Conservation (phyloP, 2,113 vertebrate species). For the Zosterops lateralis region DNA sequence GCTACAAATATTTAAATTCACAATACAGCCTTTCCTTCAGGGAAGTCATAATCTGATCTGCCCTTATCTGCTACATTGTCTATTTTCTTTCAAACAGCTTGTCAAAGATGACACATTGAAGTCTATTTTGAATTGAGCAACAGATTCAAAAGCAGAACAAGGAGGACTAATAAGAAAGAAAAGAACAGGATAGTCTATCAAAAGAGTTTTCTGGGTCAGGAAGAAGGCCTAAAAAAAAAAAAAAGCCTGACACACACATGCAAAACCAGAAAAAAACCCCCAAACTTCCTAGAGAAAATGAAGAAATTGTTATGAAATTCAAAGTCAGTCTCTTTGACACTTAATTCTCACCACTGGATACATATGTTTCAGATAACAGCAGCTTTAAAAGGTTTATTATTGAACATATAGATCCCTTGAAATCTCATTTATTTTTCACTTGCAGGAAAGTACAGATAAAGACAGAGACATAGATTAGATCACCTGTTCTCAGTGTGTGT, state of each 20-base stretch:
- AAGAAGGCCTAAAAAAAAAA: neutral
- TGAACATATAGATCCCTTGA: neutral
- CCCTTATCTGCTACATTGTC: neutral
- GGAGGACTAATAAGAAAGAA: neutral
- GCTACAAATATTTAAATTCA: neutral
- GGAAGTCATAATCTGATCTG: neutral
- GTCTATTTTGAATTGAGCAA: neutral
- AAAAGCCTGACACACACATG: neutral
- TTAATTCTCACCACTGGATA: neutral
- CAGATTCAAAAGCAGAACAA: neutral
- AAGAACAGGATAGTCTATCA: neutral
- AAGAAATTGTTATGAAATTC: neutral
- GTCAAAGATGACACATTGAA: neutral
- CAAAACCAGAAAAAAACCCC: accelerated
- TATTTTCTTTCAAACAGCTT: neutral
- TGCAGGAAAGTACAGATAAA: neutral
- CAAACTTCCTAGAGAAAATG: neutral
- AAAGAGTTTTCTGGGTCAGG: neutral
- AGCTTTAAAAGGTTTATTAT: neutral
- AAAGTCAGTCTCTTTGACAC: neutral
- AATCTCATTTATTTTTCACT: slow-evolving; percentile 7
- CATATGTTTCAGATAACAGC: neutral
- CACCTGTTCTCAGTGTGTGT: neutral
- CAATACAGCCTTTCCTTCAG: neutral
- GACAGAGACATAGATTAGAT: neutral